Percentiles rank a stretch among this genome's conserved stretches.
phyloP scores from a whole-genome alignment of 1,140 invertebrate genomes.

The Leptonema lineaticorne region DNA sequence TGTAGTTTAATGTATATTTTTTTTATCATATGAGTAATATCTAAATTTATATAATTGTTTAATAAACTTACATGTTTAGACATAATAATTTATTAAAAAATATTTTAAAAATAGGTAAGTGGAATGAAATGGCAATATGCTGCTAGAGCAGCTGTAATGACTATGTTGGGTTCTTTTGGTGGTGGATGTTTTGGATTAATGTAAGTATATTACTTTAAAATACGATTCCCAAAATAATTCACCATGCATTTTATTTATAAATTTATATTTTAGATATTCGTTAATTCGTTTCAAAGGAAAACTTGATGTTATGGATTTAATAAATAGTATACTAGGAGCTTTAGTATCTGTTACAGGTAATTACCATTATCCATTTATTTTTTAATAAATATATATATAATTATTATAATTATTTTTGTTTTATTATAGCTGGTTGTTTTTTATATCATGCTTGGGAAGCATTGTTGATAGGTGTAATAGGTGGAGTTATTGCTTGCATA shows the following conservation, averaged over 20 bases:
- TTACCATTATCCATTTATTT: constrained; percentile 9
- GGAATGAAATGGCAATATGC: constrained; percentile 84
- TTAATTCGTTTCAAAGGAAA: constrained; percentile 69
- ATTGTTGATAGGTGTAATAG: constrained; percentile 78
- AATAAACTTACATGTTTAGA: not conserved
- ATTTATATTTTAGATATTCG: constrained; percentile 56
- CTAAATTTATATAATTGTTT: not conserved
- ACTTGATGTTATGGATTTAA: constrained; percentile 80
- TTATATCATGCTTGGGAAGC: constrained; percentile 85
- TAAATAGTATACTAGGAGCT: constrained; percentile 86
- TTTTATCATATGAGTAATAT: not conserved
- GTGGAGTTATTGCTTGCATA: constrained; percentile 70
- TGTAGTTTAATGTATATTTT: not conserved
- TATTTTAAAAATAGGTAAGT: constrained; percentile 57
- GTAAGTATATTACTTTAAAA: constrained; percentile 47
- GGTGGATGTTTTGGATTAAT: constrained; percentile 76
- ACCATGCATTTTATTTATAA: not conserved
- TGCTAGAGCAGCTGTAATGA: constrained; percentile 84
- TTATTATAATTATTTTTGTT: constrained; percentile 14
- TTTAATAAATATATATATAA: not conserved
- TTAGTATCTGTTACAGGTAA: constrained; percentile 84
- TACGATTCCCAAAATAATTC: not conserved
- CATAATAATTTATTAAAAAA: not conserved
- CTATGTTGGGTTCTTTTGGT: constrained; percentile 85
- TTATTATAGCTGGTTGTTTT: constrained; percentile 76